Evolutionary conservation across 2,113 vertebrate species (phyloP).

Genomic region (Panthera tigris): DNA sequence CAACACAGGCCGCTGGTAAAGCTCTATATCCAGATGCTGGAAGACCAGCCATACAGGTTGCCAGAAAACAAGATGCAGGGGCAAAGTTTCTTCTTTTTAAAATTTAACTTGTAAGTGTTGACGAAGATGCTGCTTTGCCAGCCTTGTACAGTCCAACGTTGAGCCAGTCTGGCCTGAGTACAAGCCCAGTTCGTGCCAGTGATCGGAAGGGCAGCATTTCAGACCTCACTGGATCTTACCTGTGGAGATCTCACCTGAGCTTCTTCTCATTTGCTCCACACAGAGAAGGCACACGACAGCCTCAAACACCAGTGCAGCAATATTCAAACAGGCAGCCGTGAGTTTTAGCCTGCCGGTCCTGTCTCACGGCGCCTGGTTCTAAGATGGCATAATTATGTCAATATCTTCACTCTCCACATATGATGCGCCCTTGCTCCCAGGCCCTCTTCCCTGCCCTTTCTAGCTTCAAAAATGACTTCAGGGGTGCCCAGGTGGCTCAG

Average conservation of each 20-base stretch:
- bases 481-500: too few relatives aligned
- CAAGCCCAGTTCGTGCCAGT: not conserved
- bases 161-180: not conserved
- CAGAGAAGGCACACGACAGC: not conserved
- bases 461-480: not conserved
- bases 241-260: not conserved
- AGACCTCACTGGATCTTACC: not conserved
- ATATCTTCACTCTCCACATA: not conserved
- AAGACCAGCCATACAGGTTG: not conserved
- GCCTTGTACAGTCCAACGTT: not conserved
- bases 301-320: not conserved
- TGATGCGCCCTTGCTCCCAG: rapidly evolving
- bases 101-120: not conserved
- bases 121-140: not conserved
- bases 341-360: not conserved
- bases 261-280: not conserved
- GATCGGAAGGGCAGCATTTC: not conserved
- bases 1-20: not conserved
- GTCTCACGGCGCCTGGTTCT: not conserved
- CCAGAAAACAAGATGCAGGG: not conserved
- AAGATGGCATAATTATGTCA: not conserved
- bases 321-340: not conserved
- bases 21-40: not conserved
- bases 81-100: not conserved
- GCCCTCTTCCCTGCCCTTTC: not conserved